These are phyloP conservation scores for Nomada lathburiana DNA, from an alignment of 2,888 invertebrate species.

Conservation along the genomic window DNA sequence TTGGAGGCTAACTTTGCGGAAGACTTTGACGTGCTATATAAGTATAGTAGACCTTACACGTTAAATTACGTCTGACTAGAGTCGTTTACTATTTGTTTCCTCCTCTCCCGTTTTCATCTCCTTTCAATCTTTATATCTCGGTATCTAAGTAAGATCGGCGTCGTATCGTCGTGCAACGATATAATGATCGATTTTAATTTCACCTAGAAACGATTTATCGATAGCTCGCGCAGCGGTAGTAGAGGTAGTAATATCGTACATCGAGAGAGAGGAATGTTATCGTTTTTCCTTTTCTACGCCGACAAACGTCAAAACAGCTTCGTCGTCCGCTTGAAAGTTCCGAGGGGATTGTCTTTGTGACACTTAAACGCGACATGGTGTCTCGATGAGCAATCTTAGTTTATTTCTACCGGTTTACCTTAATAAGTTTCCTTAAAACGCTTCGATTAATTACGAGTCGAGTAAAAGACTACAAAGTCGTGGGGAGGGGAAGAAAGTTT, in stretches of 20 bases:
- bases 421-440: slow-evolving; percentile 62
- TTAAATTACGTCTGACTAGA: slow-evolving; percentile 64
- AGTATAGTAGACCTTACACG: slow-evolving; percentile 68
- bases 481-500: slow-evolving; percentile 46
- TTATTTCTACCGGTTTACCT: slow-evolving; percentile 63
- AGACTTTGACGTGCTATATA: slow-evolving; percentile 72
- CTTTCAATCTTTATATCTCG: not conserved
- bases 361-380: slow-evolving; percentile 62
- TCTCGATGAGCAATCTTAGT: slow-evolving; percentile 71
- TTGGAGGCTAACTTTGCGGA: slow-evolving; percentile 70
- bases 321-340: slow-evolving; percentile 50
- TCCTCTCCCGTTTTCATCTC: not conserved
- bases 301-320: slow-evolving; percentile 25
- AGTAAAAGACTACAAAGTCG: slow-evolving; percentile 46
- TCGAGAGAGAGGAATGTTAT: slow-evolving; percentile 58
- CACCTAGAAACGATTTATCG: slow-evolving; percentile 44
- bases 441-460: slow-evolving; percentile 44
- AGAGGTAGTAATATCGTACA: slow-evolving; percentile 64
- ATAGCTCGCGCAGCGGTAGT: slow-evolving; percentile 44
- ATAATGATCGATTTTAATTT: slow-evolving; percentile 40
- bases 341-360: slow-evolving; percentile 71
- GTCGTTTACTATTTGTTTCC: slow-evolving; percentile 15
- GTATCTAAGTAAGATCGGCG: slow-evolving; percentile 26
- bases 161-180: slow-evolving; percentile 17
- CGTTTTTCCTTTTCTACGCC: not conserved